Percentiles rank a stretch among this genome's conserved stretches.
Evolutionary conservation across 2,888 invertebrate species (phyloP).

Genomic region (Leptopilina drosophilae): DNA sequence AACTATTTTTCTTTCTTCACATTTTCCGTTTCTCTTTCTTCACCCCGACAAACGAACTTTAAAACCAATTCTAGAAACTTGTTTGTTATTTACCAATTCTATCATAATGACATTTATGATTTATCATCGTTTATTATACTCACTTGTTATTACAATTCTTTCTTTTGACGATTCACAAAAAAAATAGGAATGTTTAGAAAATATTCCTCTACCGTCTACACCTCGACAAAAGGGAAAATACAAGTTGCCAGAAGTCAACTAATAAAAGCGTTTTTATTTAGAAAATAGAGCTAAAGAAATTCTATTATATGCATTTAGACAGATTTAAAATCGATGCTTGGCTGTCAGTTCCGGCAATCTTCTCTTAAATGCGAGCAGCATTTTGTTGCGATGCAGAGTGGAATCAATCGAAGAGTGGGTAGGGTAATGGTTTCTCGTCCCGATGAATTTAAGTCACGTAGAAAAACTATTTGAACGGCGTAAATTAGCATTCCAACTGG

Average conservation of each 20-base stretch:
- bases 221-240: neutral
- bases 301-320: slow-evolving; percentile 36
- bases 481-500: slow-evolving; percentile 66
- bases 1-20: too few species aligned
- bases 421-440: slow-evolving; percentile 60
- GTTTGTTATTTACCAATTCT: too few species aligned
- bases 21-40: too few species aligned
- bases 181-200: too few species aligned
- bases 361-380: slow-evolving; percentile 57
- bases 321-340: slow-evolving; percentile 36
- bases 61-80: too few species aligned
- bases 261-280: neutral
- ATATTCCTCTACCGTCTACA: too few species aligned
- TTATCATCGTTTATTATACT: too few species aligned
- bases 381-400: slow-evolving; percentile 59
- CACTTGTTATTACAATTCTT: too few species aligned
- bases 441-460: slow-evolving; percentile 73
- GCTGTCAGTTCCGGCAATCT: slow-evolving; percentile 48
- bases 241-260: neutral
- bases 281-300: slow-evolving; percentile 3
- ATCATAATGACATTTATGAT: too few species aligned
- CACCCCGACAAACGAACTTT: too few species aligned
- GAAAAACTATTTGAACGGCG: slow-evolving; percentile 71
- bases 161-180: too few species aligned
- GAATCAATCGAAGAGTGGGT: slow-evolving; percentile 57